These are phyloP conservation scores for Ridgeia piscesae DNA, from an alignment of 1,140 invertebrate species.

Conservation along the genomic window DNA sequence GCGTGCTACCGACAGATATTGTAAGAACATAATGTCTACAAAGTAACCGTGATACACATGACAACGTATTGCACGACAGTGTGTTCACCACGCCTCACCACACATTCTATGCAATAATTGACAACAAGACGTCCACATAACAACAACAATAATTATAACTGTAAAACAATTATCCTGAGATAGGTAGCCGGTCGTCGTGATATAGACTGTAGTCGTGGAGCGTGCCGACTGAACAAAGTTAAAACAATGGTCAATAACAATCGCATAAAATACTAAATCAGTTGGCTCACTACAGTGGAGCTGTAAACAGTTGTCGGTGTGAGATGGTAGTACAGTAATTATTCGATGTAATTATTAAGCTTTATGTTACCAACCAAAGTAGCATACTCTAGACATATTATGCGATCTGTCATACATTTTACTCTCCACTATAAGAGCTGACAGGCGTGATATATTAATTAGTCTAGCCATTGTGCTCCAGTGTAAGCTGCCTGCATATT, in stretches of 20 bases:
- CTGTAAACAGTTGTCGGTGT: background rate
- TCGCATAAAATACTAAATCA: background rate
- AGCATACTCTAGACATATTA: too few relatives aligned
- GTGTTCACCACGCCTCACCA: background rate
- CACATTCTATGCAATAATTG: background rate
- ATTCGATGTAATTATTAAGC: too few relatives aligned
- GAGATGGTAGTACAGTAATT: too few relatives aligned
- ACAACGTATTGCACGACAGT: background rate
- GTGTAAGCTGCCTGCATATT: too few relatives aligned
- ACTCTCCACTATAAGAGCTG: too few relatives aligned
- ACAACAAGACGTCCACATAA: background rate
- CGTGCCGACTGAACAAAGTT: background rate
- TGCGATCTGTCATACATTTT: too few relatives aligned
- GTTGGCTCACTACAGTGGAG: background rate
- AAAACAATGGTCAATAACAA: background rate
- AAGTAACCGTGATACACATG: background rate
- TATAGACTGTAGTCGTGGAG: background rate
- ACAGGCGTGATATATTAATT: too few relatives aligned
- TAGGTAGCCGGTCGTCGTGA: background rate
- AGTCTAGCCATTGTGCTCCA: too few relatives aligned
- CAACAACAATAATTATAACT: background rate
- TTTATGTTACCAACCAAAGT: too few relatives aligned
- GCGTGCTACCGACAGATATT: background rate
- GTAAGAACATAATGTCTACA: background rate
- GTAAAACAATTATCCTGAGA: background rate